A percentile compares a stretch with the other conserved stretches of the same genome.
Conservation (phyloP, 2,888 invertebrate genomes). For the Automeris io region DNA sequence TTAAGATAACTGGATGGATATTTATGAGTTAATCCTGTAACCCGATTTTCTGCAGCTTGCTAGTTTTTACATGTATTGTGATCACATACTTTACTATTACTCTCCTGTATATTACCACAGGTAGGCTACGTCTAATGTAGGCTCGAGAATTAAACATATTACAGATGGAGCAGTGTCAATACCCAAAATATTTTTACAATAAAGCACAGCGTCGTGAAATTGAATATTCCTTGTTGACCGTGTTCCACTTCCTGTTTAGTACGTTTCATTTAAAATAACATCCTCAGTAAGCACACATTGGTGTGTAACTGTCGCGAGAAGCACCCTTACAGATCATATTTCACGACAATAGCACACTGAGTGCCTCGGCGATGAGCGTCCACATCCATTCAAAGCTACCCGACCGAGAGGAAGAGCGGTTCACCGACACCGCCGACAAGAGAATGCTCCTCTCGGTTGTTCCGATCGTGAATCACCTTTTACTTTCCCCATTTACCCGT, state of each 20-base stretch:
- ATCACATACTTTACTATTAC: too few relatives aligned
- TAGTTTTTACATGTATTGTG: too few relatives aligned
- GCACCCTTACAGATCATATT: conserved; percentile 8
- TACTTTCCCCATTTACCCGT: conserved; percentile 25
- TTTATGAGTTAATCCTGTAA: too few relatives aligned
- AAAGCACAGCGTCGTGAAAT: background rate
- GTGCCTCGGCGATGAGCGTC: conserved; percentile 8
- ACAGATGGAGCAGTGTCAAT: too few relatives aligned
- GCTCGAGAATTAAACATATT: too few relatives aligned
- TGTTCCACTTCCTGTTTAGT: background rate
- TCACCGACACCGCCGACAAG: conserved; percentile 5
- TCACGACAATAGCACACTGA: conserved; percentile 10
- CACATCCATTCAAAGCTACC: conserved; percentile 9
- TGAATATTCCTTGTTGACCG: background rate
- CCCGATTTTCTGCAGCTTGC: too few relatives aligned
- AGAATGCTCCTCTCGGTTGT: conserved; percentile 6
- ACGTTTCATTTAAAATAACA: conserved; percentile 2
- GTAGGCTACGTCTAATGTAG: too few relatives aligned
- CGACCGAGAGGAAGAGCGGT: conserved; percentile 9
- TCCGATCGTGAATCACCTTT: conserved; percentile 23
- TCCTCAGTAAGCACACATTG: conserved; percentile 2
- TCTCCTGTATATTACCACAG: too few relatives aligned
- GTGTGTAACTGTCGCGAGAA: conserved; percentile 7
- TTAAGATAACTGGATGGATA: too few relatives aligned
- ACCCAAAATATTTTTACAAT: background rate